Conservation (phyloP, 2,797 vertebrate genomes). For the Poecilia velifera region DNA sequence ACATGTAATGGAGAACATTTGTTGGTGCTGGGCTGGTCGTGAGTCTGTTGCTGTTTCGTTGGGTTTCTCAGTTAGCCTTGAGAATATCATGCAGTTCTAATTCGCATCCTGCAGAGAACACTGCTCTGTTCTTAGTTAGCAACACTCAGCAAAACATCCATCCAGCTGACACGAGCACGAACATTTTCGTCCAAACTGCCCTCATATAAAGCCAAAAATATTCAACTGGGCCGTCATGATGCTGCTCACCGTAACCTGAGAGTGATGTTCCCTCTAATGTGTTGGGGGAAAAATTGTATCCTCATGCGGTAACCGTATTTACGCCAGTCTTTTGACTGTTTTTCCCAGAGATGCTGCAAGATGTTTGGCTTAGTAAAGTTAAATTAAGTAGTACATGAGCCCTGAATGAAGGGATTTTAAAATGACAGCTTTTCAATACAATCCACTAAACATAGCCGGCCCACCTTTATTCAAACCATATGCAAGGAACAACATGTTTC, state of each 20-base stretch:
- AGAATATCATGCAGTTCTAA: slow-evolving; percentile 48
- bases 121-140: slow-evolving; percentile 54
- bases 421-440: slow-evolving; percentile 46
- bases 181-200: slow-evolving; percentile 30
- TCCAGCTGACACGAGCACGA: slow-evolving; percentile 47
- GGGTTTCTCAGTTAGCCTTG: slow-evolving; percentile 43
- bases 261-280: slow-evolving; percentile 26
- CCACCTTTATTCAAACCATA: slow-evolving; percentile 59
- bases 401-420: slow-evolving; percentile 43
- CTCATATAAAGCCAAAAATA: slow-evolving; percentile 21
- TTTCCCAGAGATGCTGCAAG: slow-evolving; percentile 30
- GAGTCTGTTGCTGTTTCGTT: slow-evolving; percentile 36
- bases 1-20: slow-evolving; percentile 47
- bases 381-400: slow-evolving; percentile 29
- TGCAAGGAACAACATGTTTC: slow-evolving; percentile 54
- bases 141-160: slow-evolving; percentile 35
- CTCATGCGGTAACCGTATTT: slow-evolving; percentile 29
- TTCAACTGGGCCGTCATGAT: slow-evolving; percentile 28
- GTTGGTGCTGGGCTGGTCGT: slow-evolving; percentile 35
- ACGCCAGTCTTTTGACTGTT: slow-evolving; percentile 21
- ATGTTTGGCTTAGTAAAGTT: slow-evolving; percentile 34
- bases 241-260: slow-evolving; percentile 41
- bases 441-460: slow-evolving; percentile 35
- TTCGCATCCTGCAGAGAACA: slow-evolving; percentile 30
- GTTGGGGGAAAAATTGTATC: slow-evolving; percentile 47